Evolutionary conservation across 2,113 vertebrate species (phyloP), one percentile per base, ranked within the genome.

Genomic region (Brachionichthys hirsutus): DNA sequence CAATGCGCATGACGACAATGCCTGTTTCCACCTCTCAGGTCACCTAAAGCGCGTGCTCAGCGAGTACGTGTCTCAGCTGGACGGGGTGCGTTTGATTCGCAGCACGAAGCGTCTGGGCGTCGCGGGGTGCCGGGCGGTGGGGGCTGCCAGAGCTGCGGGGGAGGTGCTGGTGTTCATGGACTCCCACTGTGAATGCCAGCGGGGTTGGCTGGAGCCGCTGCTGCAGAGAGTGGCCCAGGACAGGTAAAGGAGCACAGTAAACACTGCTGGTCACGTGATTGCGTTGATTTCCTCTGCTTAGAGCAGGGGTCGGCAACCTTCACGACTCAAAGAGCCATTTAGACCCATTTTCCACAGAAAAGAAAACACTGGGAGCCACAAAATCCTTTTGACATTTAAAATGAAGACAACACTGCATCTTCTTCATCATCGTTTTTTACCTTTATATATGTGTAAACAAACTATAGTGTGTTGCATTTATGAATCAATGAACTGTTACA

Each of bases 81-180:
- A 91, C 0, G 80, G 90, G 2, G 94, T 97, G 78, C 94, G 89
- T 60, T 75, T 96, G 72, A 92, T 97, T 56, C 92, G 92, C 62
- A 96, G 94, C 85, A 92, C 85, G 58, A 92, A 84, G 62, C 92
- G 92, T 42, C 85, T 97, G 35, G 94, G 94, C 0, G 81, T 91
- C 10, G 90, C 88, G 13, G 74, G 88, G 38, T 93, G 94, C 30
- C 92, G 92, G 17, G 88, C 92, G 85, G 78, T 96, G 10, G 95
- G 94, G 35, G 94, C 95, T 11, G 87, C 92, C 56, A 81, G 91
- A 50, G 94, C 95, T 18, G 71, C 85, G 0, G 94, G 94, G 1
- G 93, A 95, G 0, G 91, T 95, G 51, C 82, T 97, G 7, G 64
- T 97, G 79, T 96, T 97, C 86, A 94, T 96, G 93, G 94, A 95